Conservation (phyloP, 2,113 vertebrate species). For the Pelvicachromis taeniatus region DNA sequence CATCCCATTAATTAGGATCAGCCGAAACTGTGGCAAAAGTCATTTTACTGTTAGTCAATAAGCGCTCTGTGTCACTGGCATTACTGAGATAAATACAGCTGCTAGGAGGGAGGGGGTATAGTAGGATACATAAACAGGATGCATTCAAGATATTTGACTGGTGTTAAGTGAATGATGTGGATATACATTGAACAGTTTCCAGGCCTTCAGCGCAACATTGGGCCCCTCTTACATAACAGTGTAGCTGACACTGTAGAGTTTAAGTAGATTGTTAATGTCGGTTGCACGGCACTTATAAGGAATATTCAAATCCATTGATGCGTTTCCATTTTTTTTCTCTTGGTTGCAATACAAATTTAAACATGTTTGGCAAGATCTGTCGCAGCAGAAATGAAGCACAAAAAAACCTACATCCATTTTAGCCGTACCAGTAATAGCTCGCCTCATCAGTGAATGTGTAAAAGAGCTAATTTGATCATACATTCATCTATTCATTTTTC, state of each 20-base stretch:
- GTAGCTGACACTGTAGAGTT: background rate
- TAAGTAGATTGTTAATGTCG: background rate
- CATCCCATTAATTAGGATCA: background rate
- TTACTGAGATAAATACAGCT: constrained; percentile 34
- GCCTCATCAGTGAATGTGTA: no score
- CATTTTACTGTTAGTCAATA: background rate
- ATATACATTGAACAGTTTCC: background rate
- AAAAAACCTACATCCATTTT: background rate
- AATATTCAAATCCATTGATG: background rate
- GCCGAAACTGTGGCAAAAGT: background rate
- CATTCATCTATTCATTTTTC: no score
- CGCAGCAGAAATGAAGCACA: background rate
- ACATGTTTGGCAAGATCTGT: background rate
- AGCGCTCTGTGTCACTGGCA: background rate
- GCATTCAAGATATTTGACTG: background rate
- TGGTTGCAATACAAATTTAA: background rate
- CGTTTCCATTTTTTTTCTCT: background rate
- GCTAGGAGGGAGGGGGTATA: background rate
- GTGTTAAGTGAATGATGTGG: background rate
- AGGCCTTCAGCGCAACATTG: background rate
- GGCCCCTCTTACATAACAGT: background rate
- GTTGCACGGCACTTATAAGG: background rate
- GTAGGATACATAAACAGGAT: constrained; percentile 35
- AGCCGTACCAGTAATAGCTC: background rate
- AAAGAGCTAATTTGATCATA: no score